Conservation (phyloP, 92 coral and sea anemone species). For the Epizoanthus illoricatus region DNA sequence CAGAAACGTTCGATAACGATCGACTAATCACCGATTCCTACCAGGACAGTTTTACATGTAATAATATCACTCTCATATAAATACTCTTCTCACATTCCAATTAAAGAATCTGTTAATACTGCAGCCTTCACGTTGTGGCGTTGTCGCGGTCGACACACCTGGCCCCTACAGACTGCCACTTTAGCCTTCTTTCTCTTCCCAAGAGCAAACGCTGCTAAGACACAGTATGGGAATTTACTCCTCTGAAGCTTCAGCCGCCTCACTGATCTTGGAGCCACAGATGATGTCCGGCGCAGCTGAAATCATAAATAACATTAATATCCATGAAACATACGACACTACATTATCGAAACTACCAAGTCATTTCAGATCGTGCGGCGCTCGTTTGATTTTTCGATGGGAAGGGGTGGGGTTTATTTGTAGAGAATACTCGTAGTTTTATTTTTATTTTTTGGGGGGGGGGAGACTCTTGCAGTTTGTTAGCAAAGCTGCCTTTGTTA, state of each 20-base stretch:
- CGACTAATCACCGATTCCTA: no score
- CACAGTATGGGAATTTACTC: constrained; percentile 20
- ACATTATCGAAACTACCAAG: no score
- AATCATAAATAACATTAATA: background rate
- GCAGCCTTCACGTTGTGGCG: background rate
- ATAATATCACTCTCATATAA: background rate
- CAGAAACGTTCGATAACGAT: no score
- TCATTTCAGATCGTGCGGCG: no score
- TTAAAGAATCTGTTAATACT: constrained; percentile 11
- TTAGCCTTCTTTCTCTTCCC: constrained; percentile 34
- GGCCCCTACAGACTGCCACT: constrained; percentile 12
- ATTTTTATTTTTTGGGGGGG: no score
- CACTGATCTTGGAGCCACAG: constrained; percentile 24
- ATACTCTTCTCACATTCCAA: background rate
- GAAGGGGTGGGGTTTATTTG: no score
- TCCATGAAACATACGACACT: no score
- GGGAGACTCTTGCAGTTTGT: no score
- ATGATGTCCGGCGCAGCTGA: constrained; percentile 25
- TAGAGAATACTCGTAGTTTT: no score
- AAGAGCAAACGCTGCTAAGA: constrained; percentile 3
- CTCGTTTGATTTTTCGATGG: no score
- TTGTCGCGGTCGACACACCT: background rate
- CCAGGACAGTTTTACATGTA: no score
- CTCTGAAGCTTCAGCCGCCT: constrained; percentile 16
- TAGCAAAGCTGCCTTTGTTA: no score